These are phyloP conservation scores for Platycercus adscitus DNA, from an alignment of 2,113 vertebrate genomes.

Conservation along the genomic window DNA sequence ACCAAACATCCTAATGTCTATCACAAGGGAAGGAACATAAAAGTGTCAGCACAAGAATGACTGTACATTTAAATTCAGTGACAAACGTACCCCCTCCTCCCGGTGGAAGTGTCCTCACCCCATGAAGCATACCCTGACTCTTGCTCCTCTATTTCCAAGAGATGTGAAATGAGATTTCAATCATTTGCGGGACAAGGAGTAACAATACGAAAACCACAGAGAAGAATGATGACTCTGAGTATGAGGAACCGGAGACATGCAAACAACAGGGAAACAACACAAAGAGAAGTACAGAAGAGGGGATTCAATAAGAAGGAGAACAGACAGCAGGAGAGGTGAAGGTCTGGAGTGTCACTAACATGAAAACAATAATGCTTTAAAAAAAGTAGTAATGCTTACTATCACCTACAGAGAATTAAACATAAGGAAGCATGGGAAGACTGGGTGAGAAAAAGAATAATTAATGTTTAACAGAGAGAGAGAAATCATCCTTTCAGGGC, in stretches of 20 bases:
- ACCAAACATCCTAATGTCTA: neutral
- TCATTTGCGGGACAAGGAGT: fast-evolving
- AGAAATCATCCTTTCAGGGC: neutral
- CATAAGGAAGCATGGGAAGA: neutral
- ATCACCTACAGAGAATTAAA: neutral
- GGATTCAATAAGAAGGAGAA: neutral
- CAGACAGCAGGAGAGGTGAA: neutral
- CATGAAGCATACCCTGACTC: neutral
- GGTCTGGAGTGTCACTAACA: neutral
- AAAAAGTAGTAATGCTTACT: neutral
- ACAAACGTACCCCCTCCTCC: neutral
- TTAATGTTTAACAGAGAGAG: neutral
- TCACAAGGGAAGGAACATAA: neutral
- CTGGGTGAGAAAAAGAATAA: neutral
- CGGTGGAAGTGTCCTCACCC: neutral
- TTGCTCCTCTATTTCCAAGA: neutral
- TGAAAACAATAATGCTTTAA: neutral
- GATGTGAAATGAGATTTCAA: neutral
- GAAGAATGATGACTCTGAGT: neutral
- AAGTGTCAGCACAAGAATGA: neutral
- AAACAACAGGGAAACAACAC: neutral
- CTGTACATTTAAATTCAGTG: neutral
- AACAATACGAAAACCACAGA: neutral
- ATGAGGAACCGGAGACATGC: neutral
- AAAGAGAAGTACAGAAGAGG: neutral